phyloP scores from a whole-genome alignment of 2,797 vertebrate genomes.

The Characodon lateralis region DNA sequence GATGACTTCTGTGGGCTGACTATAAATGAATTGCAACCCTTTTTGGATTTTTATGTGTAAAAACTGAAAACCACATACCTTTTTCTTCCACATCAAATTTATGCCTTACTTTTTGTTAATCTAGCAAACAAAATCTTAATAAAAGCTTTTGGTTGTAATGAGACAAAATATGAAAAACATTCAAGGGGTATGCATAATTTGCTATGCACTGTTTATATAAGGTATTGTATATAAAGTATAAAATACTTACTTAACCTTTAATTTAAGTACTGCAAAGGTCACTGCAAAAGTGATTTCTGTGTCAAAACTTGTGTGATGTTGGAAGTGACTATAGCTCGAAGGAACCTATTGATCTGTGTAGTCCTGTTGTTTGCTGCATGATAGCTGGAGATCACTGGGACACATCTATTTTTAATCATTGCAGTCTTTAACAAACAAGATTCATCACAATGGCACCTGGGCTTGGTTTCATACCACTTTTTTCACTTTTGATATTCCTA shows the following conservation, averaged over 20 bases:
- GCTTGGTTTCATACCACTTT: neutral
- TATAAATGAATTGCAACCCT: no score
- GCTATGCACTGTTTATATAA: neutral
- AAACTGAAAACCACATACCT: no score
- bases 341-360: constrained; percentile 41
- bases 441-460: neutral
- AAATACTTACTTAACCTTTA: neutral
- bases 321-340: constrained; percentile 29
- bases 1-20: no score
- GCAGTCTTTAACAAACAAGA: constrained; percentile 19
- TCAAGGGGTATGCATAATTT: neutral
- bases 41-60: no score
- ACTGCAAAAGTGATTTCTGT: neutral
- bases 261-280: neutral
- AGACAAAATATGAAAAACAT: neutral
- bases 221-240: neutral
- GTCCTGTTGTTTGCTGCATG: constrained; percentile 8
- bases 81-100: neutral
- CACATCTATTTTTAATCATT: neutral
- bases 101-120: neutral
- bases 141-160: neutral
- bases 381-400: constrained; percentile 32
- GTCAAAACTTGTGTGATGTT: constrained; percentile 23
- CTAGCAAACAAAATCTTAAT: neutral
- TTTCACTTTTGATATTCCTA: neutral